Conservation (phyloP, 2,797 vertebrate species). For the Heliangelus exortis region DNA sequence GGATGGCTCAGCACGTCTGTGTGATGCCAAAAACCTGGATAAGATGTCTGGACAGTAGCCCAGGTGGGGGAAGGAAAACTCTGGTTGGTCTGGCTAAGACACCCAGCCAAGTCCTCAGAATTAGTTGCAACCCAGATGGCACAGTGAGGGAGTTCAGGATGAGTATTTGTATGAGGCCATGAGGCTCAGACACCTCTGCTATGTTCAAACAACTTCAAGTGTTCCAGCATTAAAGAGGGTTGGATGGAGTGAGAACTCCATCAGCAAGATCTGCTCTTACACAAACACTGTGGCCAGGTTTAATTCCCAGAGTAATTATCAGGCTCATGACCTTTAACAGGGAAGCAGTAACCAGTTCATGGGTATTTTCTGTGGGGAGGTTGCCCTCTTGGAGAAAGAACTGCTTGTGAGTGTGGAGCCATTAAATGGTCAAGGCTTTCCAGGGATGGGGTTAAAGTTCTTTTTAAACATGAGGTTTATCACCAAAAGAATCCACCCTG, state of each 20-base stretch:
- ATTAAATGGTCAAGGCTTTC: neutral
- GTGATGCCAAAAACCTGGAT: neutral
- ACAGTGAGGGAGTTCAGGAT: neutral
- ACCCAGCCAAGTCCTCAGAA: neutral
- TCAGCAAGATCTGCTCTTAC: neutral
- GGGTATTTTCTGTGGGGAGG: neutral
- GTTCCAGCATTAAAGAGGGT: neutral
- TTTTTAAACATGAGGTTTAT: neutral
- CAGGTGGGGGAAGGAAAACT: neutral
- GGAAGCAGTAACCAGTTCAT: neutral
- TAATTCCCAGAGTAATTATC: neutral
- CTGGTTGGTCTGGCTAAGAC: neutral
- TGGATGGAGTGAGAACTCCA: neutral
- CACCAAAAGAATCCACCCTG: neutral
- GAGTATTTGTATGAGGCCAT: neutral
- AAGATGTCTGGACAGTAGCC: neutral
- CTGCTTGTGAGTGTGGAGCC: neutral
- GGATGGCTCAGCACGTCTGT: neutral
- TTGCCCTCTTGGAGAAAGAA: neutral
- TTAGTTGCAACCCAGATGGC: neutral
- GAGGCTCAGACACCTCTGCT: neutral
- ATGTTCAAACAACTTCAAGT: rapidly evolving
- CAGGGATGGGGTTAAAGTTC: neutral
- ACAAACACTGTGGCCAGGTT: neutral
- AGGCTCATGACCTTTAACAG: neutral